A percentile compares a stretch with the other conserved stretches of the same genome.
Conservation (phyloP, 2,797 vertebrate genomes). For the Discoglossus pictus region DNA sequence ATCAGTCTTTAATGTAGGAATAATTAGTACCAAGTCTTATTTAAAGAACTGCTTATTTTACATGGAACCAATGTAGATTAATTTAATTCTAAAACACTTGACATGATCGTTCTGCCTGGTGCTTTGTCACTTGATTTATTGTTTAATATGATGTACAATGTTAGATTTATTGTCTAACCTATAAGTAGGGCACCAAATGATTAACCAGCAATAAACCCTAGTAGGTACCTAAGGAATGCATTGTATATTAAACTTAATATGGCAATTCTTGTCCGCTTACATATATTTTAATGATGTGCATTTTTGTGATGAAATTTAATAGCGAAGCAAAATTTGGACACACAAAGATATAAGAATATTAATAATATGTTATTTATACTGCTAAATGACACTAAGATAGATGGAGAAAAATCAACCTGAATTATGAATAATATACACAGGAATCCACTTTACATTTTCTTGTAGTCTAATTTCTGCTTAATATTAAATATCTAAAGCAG, state of each 20-base stretch:
- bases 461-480: slow-evolving; percentile 39
- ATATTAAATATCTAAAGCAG: slow-evolving; percentile 37
- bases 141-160: slow-evolving; percentile 76
- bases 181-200: slow-evolving; percentile 76
- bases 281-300: not conserved
- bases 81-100: slow-evolving; percentile 82
- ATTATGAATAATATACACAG: slow-evolving; percentile 44
- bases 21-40: slow-evolving; percentile 75
- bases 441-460: slow-evolving; percentile 29
- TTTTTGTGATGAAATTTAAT: not conserved
- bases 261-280: not conserved
- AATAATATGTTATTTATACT: slow-evolving; percentile 25
- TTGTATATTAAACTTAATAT: slow-evolving; percentile 46
- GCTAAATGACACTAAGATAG: slow-evolving; percentile 15
- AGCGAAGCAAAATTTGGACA: not conserved
- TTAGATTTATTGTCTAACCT: slow-evolving; percentile 78
- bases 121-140: slow-evolving; percentile 82
- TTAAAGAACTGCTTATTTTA: slow-evolving; percentile 77
- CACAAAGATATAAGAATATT: not conserved
- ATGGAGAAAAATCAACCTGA: slow-evolving; percentile 16
- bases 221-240: slow-evolving; percentile 55
- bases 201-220: slow-evolving; percentile 68
- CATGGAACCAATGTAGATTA: slow-evolving; percentile 76
- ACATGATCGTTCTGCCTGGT: slow-evolving; percentile 80
- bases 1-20: slow-evolving; percentile 77